phyloP scores from a whole-genome alignment of 2,888 invertebrate species.

The Trissonchulus sp. region DNA sequence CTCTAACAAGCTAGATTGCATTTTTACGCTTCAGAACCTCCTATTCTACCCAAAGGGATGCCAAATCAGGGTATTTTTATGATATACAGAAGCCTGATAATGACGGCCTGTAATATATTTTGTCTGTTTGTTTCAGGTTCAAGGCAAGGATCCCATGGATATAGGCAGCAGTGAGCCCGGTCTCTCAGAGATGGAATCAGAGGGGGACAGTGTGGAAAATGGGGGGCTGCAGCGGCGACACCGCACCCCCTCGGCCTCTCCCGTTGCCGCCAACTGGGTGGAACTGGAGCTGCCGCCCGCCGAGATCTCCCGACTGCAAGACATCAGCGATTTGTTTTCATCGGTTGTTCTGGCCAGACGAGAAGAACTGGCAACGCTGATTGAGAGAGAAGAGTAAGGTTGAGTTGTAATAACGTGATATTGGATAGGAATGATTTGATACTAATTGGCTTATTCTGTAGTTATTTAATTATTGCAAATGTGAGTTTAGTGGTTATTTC shows the following conservation, averaged over 20 bases:
- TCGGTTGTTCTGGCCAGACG: constrained; percentile 74
- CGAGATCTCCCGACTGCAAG: constrained; percentile 84
- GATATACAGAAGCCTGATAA: too few species aligned
- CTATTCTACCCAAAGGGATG: too few species aligned
- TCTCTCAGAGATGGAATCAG: constrained; percentile 79
- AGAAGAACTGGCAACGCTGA: constrained; percentile 84
- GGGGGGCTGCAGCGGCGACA: neutral
- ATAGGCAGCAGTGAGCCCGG: neutral
- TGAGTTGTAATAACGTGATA: too few species aligned
- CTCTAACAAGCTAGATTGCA: too few species aligned
- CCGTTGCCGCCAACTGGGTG: too few species aligned
- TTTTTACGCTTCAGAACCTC: too few species aligned
- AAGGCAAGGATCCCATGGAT: constrained; percentile 82
- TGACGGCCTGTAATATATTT: neutral
- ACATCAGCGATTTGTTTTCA: constrained; percentile 71
- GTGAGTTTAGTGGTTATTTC: too few species aligned
- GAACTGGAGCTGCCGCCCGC: constrained; percentile 90
- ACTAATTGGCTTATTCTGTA: neutral
- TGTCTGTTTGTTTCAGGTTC: constrained; percentile 63
- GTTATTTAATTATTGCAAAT: neutral
- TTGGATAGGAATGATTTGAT: too few species aligned
- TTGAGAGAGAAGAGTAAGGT: constrained; percentile 73
- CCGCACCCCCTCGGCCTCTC: neutral
- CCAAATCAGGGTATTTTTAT: too few species aligned
- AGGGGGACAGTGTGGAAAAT: constrained; percentile 60